Evolutionary conservation across 1,140 invertebrate genomes (phyloP).

Genomic region (Aphaenogaster rudis): DNA sequence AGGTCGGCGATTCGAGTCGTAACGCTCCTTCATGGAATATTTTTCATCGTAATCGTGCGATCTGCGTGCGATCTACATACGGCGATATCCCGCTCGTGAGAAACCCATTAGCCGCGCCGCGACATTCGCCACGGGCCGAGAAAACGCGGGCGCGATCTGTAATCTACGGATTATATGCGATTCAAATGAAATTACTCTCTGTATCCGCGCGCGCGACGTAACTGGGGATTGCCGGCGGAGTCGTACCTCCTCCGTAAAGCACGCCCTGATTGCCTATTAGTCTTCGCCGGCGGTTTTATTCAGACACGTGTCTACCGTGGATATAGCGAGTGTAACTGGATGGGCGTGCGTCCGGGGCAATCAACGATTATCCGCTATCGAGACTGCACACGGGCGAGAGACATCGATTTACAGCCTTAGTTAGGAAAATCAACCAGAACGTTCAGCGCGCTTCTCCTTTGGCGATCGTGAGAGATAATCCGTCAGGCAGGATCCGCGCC

Average conservation of each 20-base stretch:
- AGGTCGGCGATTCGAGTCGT: neutral
- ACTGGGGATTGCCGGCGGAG: neutral
- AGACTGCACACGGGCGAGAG: neutral
- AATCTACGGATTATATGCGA: slow-evolving; percentile 39
- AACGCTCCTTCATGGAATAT: neutral
- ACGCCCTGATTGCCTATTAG: slow-evolving; percentile 40
- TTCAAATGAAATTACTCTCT: slow-evolving; percentile 53
- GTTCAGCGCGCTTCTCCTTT: neutral
- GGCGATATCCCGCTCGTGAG: slow-evolving; percentile 21
- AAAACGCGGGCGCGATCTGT: slow-evolving; percentile 29
- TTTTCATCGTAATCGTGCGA: slow-evolving; percentile 41
- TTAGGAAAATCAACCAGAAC: neutral
- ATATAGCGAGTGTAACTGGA: neutral
- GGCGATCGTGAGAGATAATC: slow-evolving; percentile 48
- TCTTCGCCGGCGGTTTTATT: slow-evolving; percentile 22
- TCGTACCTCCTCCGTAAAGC: neutral
- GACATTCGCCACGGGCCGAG: slow-evolving; percentile 29
- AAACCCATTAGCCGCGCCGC: slow-evolving; percentile 29
- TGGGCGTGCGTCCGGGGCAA: slow-evolving; percentile 2
- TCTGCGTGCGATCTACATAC: slow-evolving; percentile 27
- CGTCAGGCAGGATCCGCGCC: neutral
- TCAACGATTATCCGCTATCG: slow-evolving; percentile 18
- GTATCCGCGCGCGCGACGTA: neutral
- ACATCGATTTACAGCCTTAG: slow-evolving; percentile 7
- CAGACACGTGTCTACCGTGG: slow-evolving; percentile 4